A percentile compares a stretch with the other conserved stretches of the same genome.
Conservation (phyloP, 2,888 invertebrate genomes). For the Eucera pruinosa region DNA sequence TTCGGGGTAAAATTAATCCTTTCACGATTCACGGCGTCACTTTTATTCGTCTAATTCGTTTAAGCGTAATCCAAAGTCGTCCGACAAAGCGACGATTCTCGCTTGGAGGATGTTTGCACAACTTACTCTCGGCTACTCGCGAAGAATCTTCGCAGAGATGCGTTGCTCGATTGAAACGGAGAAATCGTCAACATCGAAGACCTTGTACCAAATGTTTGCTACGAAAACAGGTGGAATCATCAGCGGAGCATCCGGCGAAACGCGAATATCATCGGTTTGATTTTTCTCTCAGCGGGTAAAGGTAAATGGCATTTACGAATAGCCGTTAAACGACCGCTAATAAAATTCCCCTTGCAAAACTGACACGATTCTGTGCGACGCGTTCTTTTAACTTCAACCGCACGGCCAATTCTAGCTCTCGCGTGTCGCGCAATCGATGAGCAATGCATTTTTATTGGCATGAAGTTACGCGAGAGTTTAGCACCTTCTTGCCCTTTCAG, state of each 20-base stretch:
- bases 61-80: too few relatives aligned
- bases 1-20: too few relatives aligned
- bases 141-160: neutral
- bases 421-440: too few relatives aligned
- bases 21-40: too few relatives aligned
- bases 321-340: constrained; percentile 57
- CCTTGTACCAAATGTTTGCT: constrained; percentile 4
- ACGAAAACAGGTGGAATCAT: neutral
- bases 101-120: neutral
- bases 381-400: constrained; percentile 25
- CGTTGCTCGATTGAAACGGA: neutral
- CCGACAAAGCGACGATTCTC: too few relatives aligned
- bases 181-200: neutral
- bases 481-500: neutral
- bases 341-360: constrained; percentile 68
- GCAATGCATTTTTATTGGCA: neutral
- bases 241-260: too few relatives aligned
- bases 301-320: constrained; percentile 51
- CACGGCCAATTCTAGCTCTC: constrained; percentile 1
- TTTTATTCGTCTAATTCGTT: too few relatives aligned
- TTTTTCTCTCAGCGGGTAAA: neutral
- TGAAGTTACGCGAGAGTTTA: neutral
- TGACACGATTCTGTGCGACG: too few relatives aligned
- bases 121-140: neutral
- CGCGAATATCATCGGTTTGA: too few relatives aligned